phyloP scores from a whole-genome alignment of 2,888 invertebrate genomes.

The Pollenia labialis region DNA sequence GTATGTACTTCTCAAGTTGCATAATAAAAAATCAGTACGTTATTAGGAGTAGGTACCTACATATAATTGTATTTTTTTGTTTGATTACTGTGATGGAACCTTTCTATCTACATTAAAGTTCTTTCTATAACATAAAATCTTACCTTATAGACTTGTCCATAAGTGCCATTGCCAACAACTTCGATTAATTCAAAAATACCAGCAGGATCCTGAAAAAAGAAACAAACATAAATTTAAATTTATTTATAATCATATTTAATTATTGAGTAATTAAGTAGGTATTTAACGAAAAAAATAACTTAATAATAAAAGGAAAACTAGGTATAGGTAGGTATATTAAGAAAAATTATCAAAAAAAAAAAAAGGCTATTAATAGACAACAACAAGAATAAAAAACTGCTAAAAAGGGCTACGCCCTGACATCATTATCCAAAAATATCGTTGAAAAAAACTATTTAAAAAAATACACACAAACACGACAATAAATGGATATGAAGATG shows the following conservation, averaged over 20 bases:
- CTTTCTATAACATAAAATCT: conserved; percentile 75
- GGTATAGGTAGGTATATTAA: too few relatives aligned
- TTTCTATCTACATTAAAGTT: background rate
- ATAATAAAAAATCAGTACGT: too few relatives aligned
- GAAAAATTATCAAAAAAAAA: conserved; percentile 14
- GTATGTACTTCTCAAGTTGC: too few relatives aligned
- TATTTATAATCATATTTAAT: conserved; percentile 28
- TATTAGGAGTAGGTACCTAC: too few relatives aligned
- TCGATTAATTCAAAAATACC: conserved; percentile 99
- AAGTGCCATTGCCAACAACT: conserved; percentile 99
- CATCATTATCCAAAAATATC: conserved; percentile 67
- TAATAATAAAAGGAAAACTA: conserved; percentile 33
- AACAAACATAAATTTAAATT: conserved; percentile 50
- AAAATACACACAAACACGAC: conserved; percentile 6
- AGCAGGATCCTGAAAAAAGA: conserved; percentile 96
- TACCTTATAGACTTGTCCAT: conserved; percentile 99
- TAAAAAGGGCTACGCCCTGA: conserved; percentile 72
- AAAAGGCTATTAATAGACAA: conserved; percentile 52
- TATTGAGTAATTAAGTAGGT: conserved; percentile 40
- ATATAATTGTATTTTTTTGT: too few relatives aligned
- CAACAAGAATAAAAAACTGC: conserved; percentile 30
- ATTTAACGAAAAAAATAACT: conserved; percentile 16
- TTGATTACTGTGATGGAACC: too few relatives aligned
- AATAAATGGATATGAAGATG: conserved; percentile 29
- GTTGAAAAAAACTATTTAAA: conserved; percentile 19